Base-by-base conservation (phyloP, 2,113 vertebrate genomes). In the Osmerus mordax region DNA sequence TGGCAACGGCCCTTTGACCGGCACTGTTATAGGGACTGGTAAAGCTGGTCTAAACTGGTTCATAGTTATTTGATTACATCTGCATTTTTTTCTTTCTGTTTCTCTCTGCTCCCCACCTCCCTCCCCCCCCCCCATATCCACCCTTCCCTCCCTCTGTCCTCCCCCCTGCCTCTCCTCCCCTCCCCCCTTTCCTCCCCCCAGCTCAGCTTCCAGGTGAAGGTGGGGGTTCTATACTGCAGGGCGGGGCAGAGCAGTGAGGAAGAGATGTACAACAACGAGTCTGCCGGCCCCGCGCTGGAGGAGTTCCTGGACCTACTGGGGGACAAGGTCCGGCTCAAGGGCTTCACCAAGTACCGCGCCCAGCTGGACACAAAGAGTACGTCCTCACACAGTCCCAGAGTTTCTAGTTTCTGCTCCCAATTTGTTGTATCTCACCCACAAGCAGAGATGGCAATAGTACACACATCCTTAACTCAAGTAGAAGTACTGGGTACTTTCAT, bases 231-330 rank as follows among this genome's bases (percentile, higher is more conserved):
- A 95, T 98, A 98, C 89, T 98, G 96, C 86, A 87, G 94, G 88
- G 93, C 94, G 0, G 96, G 95, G 51, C 96, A 98, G 83, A 96
- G 96, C 91, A 96, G 94, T 0, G 96, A 98, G 81, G 96, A 98
- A 69, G 96, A 97, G 85, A 98, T 98, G 96, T 98, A 98, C 88
- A 98, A 98, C 85, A 98, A 98, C 21, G 96, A 98, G 79, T 90
- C 80, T 1, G 96, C 96, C 0, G 94, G 96, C 19, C 93, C 94
- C 1, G 96, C 95, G 73, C 92, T 98, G 69, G 96, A 97, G 81
- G 96, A 98, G 69, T 98, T 98, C 86, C 95, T 98, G 71, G 94
- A 96, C 75, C 93, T 98, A 12, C 76, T 98, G 77, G 96, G 96
- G 87, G 96, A 98, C 76, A 91, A 94, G 6, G 92, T 98, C 86